Percentiles rank a stretch among this genome's conserved stretches.
phyloP scores from a whole-genome alignment of 2,797 vertebrate species.

The Protosalanx chinensis region DNA sequence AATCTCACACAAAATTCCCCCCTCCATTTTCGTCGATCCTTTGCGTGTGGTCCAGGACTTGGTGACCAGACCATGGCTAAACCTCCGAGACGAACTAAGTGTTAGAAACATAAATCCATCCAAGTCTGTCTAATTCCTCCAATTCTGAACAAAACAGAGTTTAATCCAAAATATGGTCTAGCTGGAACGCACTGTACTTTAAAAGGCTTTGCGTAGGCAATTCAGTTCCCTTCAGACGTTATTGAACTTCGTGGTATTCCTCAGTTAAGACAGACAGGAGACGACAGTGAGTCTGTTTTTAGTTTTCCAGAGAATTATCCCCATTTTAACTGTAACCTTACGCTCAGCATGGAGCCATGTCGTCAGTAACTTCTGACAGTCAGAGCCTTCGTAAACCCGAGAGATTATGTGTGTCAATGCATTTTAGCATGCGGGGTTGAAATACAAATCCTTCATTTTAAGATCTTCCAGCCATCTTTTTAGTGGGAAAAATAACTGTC shows the following conservation, averaged over 20 bases:
- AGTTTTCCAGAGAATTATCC: conserved; percentile 20
- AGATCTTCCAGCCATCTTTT: background rate
- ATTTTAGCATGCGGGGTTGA: conserved; percentile 9
- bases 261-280: background rate
- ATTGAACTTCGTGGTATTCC: conserved; percentile 2
- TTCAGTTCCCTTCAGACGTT: background rate
- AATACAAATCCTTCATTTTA: conserved; percentile 17
- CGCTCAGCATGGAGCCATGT: conserved; percentile 3
- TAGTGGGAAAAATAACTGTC: background rate
- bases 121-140: background rate
- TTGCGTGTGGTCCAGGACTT: background rate
- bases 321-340: conserved; percentile 8
- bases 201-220: background rate
- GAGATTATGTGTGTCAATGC: conserved; percentile 8
- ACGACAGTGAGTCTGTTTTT: conserved; percentile 10
- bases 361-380: background rate
- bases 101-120: too few species aligned
- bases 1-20: background rate
- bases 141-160: too few species aligned
- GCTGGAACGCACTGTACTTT: background rate
- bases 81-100: too few species aligned
- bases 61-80: too few species aligned
- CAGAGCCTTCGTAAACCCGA: background rate
- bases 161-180: too few species aligned
- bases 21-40: background rate